Base-by-base conservation (phyloP, 2,113 vertebrate genomes). In the Corythaeola cristata region DNA sequence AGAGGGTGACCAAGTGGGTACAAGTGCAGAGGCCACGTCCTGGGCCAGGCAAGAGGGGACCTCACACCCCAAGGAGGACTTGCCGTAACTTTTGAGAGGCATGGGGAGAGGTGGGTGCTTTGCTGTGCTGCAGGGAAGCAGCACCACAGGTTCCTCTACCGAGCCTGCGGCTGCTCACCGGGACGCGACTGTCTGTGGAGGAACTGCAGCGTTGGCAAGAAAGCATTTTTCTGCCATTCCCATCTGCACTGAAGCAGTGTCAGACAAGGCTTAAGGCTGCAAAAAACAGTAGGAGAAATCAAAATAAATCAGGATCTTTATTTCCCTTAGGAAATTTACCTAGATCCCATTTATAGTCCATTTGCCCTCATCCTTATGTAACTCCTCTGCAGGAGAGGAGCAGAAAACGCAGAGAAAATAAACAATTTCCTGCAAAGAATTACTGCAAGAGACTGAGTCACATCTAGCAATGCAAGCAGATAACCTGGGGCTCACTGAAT, bases 291-390 rank as follows among this genome's bases (percentile, higher is more conserved):
- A 86, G 50, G 35, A 93, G 58, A 95, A 95, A 69, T 20, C 39
- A 85, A 93, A 78, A 80, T 63, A 86, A 87, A 95, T 47, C 28
- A 69, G 63, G 74, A 83, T 83, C 78, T 89, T 89, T 81, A 92
- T 89, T 95, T 95, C 95, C 77, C 89, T 69, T 14, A 91, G 93
- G 92, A 95, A 91, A 77, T 71, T 35, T 75, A 94, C 92, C 92
- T 92, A 79, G 45, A 89, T 94, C 86, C 45, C 77, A 68, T 91
- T 92, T 95, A 50, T 85, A 92, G 84, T 50, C 74, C 58, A 35
- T 82, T 95, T 87, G 86, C 32, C 74, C 89, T 92, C 20, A 41
- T 87, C 86, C 88, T 95, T 93, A 95, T 37, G 55, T 92, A 93
- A 94, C 74, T 79, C 24, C 55, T 53, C 75, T 83, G 81, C 47